These are phyloP conservation scores for Eledone cirrhosa DNA, from an alignment of 2,888 invertebrate species.

Conservation along the genomic window DNA sequence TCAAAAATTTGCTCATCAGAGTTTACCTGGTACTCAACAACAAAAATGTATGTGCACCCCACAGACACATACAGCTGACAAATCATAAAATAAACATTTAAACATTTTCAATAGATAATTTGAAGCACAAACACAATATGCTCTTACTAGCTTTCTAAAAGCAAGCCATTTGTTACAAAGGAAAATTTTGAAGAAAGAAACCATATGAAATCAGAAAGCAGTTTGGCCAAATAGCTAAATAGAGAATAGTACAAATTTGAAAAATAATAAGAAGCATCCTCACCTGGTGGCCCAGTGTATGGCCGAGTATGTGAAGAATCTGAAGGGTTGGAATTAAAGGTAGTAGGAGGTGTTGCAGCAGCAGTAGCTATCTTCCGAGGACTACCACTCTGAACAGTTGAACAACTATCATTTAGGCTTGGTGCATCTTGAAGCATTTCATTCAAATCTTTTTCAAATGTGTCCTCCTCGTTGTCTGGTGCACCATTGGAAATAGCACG, in stretches of 20 bases:
- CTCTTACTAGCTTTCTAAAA: too few relatives aligned
- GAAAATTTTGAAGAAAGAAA: too few relatives aligned
- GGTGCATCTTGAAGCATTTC: constrained; percentile 64
- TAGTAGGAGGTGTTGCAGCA: constrained; percentile 32
- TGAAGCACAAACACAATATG: too few relatives aligned
- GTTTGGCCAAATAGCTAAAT: too few relatives aligned
- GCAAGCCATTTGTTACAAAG: too few relatives aligned
- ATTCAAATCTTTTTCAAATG: constrained; percentile 61
- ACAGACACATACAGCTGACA: too few relatives aligned
- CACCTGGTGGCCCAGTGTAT: constrained; percentile 55
- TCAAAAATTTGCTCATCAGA: too few relatives aligned
- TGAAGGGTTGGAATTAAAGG: constrained; percentile 19
- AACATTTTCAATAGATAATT: too few relatives aligned
- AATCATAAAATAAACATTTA: too few relatives aligned
- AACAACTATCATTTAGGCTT: constrained; percentile 56
- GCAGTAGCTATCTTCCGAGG: constrained; percentile 38
- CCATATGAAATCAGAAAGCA: too few relatives aligned
- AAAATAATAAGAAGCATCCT: constrained; percentile 36
- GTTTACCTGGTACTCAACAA: too few relatives aligned
- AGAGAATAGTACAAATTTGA: not conserved
- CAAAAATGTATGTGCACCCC: too few relatives aligned
- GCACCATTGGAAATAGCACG: constrained; percentile 40
- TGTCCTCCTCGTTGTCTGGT: constrained; percentile 53
- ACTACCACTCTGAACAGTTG: constrained; percentile 56
- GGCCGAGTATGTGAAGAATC: constrained; percentile 49